Evolutionary conservation across 2,888 invertebrate genomes (phyloP).

Genomic region (Bellardia bayeri): DNA sequence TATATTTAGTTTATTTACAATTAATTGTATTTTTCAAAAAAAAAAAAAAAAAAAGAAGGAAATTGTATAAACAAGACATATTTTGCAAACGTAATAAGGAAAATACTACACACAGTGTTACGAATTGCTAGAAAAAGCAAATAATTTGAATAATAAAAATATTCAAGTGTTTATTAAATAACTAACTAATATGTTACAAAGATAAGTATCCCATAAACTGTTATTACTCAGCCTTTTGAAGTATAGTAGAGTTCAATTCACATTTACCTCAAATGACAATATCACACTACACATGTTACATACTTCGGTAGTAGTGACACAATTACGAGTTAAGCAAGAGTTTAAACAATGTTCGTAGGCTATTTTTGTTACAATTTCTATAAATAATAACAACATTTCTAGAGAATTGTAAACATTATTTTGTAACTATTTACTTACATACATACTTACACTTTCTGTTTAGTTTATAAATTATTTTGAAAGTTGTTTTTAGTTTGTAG

Average conservation of each 20-base stretch:
- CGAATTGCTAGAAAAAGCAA: not conserved
- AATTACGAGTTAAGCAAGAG: not conserved
- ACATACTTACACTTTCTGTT: not conserved
- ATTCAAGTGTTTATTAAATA: not conserved
- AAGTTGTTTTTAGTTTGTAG: conserved; percentile 52
- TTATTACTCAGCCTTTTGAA: not conserved
- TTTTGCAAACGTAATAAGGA: not conserved
- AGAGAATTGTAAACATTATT: not conserved
- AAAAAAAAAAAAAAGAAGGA: not conserved
- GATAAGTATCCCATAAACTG: not conserved
- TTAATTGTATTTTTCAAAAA: not conserved
- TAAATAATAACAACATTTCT: not conserved
- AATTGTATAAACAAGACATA: not conserved
- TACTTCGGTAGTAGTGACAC: not conserved
- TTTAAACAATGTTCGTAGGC: not conserved
- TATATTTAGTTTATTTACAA: not conserved
- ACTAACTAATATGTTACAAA: not conserved
- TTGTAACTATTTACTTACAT: not conserved
- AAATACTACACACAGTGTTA: conserved; percentile 5
- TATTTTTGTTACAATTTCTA: conserved; percentile 39
- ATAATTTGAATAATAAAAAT: not conserved
- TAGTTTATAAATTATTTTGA: conserved; percentile 49
- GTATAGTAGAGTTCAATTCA: not conserved
- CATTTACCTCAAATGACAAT: not conserved
- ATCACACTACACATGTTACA: not conserved